Conservation (phyloP, 2,113 vertebrate genomes). For the Neogobius melanostomus region DNA sequence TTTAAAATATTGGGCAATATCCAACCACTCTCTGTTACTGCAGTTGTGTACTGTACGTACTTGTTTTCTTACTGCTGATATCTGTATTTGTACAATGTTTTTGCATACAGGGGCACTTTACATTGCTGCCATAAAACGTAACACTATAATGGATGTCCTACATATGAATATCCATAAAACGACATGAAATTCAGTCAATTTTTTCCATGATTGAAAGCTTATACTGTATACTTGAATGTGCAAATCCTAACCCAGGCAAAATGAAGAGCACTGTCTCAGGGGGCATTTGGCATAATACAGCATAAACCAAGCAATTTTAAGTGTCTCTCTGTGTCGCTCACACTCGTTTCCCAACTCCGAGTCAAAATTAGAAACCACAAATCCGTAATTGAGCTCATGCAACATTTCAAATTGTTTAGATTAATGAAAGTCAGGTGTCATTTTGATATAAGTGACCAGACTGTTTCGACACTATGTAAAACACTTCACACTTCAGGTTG, state of each 20-base stretch:
- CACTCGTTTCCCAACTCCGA: not conserved
- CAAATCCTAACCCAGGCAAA: too few relatives aligned
- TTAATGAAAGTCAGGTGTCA: not conserved
- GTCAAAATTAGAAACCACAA: not conserved
- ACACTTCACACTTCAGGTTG: constrained; percentile 7
- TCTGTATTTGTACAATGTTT: not conserved
- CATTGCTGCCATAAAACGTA: too few relatives aligned
- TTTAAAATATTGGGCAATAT: constrained; percentile 16
- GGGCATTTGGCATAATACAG: too few relatives aligned
- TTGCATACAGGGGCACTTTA: not conserved
- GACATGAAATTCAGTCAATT: too few relatives aligned
- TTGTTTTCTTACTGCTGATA: not conserved
- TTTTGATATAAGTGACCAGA: not conserved
- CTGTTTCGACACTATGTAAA: not conserved
- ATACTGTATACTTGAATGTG: too few relatives aligned
- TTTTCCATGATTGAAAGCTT: too few relatives aligned
- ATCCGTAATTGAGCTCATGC: not conserved
- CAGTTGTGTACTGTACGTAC: not conserved
- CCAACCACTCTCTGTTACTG: not conserved
- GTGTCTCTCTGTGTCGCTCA: not conserved
- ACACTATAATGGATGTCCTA: too few relatives aligned
- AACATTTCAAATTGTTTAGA: not conserved
- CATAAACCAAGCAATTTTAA: too few relatives aligned
- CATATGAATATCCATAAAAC: too few relatives aligned
- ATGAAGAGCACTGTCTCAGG: too few relatives aligned